Base-by-base conservation (phyloP, 2,888 invertebrate species). In the Tinea semifulvella region DNA sequence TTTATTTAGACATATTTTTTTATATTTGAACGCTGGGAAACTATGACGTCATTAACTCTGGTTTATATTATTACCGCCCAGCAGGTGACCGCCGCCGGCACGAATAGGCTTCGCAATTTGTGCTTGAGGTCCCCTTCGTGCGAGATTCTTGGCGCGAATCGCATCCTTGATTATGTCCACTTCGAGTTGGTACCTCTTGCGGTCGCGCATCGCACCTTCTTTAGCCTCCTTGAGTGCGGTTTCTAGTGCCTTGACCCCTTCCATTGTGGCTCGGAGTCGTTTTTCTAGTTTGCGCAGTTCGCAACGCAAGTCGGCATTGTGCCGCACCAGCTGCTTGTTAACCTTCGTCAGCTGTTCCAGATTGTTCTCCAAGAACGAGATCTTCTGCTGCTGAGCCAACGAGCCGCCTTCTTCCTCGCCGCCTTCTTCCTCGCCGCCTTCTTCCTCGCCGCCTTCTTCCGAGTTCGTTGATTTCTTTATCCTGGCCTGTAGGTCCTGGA, bases 161-260 rank as follows among this genome's bases (percentile, higher is more conserved):
- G 98, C 99, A 80, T 99, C 99, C 81, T 99, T 99, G 73, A 99
- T 99, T 59, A 98, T 88, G 79, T 99, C 99, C 47, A 99, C 98
- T 75, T 99, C 98, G 69, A 93, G 96, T 71, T 98, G 98, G 74
- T 98, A 98, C 71, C 97, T 90, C 84, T 98, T 98, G 57, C 99
- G 90, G 77, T 99, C 99, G 54, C 96, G 89, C 97, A 98, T 98
- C 47, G 98, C 98, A 55, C 97, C 96, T 76, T 99, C 99, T 82
- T 99, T 99, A 52, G 98, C 98, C 73, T 98, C 98, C 77, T 95
- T 94, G 55, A 96, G 85, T 10, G 98, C 98, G 18, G 93, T 92
- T 73, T 99, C 99, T 48, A 99, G 84, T 43, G 97, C 96, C 77
- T 99, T 99, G 25, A 99, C 98, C 43, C 99, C 88, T 64, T 99